Base-by-base conservation (phyloP, 2,888 invertebrate genomes). In the Aporophyla nigra region DNA sequence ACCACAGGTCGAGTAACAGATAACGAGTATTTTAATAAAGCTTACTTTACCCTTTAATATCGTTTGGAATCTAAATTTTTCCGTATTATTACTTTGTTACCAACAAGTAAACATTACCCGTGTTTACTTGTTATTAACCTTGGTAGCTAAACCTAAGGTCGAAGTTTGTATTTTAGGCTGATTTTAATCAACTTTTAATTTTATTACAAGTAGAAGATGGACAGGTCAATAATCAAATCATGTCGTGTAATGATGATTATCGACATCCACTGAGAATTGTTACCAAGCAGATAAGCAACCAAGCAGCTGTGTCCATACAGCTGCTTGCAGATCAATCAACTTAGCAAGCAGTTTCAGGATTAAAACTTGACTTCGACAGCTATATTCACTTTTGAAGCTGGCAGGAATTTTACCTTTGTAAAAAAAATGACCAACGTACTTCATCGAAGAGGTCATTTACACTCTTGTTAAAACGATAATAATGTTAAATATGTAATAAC, bases 401-500 rank as follows among this genome's bases (percentile, higher is more conserved):
- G 12, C 12, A 51, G 59, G 9, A 9, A 14, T 49, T 16, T 33
- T 40, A 43, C 16, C 19, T 7, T 53, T 51, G 12, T 43, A 46
- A 21, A 49, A 27, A n/a, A 61, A 51, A 51, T 72, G 2, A 51
- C 10, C 24, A 10, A 58, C 12, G 6, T 33, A 70, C 16, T 12
- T 58, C 10, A 54, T 9, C 14, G 54, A 54, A 46, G 24, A 33
- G 19, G 7, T 9, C 10, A 53, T 14, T 46, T 33, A 62, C 49
- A 14, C 21, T 49, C 27, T 24, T 51, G 5, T 51, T 68, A 5
- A 43, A 43, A 73, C 7, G 16, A 62, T 74, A 54, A 10, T 21
- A 46, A 24, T 49, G 49, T 43, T n/a, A 53, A 16, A 58, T 74
- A 59, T 24, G 14, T 9, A 74, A 46, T 33, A 71, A 90, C 93